phyloP scores from a whole-genome alignment of 2,888 invertebrate genomes.

The Coleophora flavipennella region DNA sequence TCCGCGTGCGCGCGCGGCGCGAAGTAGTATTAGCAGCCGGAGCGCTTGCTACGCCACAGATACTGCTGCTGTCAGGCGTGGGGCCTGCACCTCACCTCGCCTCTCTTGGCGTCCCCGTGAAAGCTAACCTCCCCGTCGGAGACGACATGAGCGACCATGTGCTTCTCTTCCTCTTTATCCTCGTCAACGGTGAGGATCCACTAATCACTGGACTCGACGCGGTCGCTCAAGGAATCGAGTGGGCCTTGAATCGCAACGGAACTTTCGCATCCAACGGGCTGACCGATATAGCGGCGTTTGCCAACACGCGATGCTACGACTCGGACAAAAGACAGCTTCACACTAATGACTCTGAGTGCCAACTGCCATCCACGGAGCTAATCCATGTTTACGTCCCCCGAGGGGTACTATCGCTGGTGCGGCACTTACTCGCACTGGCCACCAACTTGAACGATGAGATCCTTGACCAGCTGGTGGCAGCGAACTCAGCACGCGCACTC shows the following conservation, averaged over 20 bases:
- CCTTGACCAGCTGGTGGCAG: constrained; percentile 23
- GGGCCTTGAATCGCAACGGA: constrained; percentile 21
- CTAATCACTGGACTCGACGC: not conserved
- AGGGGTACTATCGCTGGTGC: constrained; percentile 16
- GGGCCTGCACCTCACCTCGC: constrained; percentile 18
- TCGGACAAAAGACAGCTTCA: constrained; percentile 18
- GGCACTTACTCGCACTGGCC: constrained; percentile 15
- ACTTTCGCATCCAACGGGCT: constrained; percentile 38
- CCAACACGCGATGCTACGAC: constrained; percentile 40
- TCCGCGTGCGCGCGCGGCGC: not conserved
- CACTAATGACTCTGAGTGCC: constrained; percentile 27
- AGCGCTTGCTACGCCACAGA: not conserved
- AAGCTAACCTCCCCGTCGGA: constrained; percentile 38
- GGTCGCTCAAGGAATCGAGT: constrained; percentile 11
- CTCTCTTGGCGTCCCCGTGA: constrained; percentile 26
- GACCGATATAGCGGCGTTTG: constrained; percentile 31
- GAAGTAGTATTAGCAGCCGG: not conserved
- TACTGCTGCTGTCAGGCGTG: constrained; percentile 1
- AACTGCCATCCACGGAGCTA: constrained; percentile 34
- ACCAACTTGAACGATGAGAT: constrained; percentile 21
- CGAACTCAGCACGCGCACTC: constrained; percentile 26
- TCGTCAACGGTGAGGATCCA: constrained; percentile 20
- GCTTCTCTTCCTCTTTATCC: constrained; percentile 25
- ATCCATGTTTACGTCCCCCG: constrained; percentile 31
- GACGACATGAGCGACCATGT: constrained; percentile 39